phyloP scores from a whole-genome alignment of 2,888 invertebrate genomes.

The Epinotia bilunana region DNA sequence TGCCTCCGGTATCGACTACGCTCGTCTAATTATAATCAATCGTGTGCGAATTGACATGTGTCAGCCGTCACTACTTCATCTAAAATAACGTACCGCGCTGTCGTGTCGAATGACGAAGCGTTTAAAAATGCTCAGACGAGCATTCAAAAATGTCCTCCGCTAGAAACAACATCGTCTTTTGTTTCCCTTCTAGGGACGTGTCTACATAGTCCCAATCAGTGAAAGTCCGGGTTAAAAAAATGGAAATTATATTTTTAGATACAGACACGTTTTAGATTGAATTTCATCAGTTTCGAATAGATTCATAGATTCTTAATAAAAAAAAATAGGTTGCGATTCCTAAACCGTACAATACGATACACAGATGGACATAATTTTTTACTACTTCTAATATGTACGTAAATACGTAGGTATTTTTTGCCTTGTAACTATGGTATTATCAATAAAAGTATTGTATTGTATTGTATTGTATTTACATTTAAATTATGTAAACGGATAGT shows the following conservation, averaged over 20 bases:
- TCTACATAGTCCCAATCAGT: neutral
- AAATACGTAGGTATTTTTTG: too few species aligned
- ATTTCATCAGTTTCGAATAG: neutral
- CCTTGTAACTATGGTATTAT: too few species aligned
- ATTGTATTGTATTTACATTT: too few species aligned
- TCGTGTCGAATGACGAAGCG: constrained; percentile 38
- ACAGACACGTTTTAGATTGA: neutral
- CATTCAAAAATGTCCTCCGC: constrained; percentile 23
- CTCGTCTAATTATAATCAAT: constrained; percentile 66
- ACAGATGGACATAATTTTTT: neutral
- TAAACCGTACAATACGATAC: neutral
- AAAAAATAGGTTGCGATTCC: too few species aligned
- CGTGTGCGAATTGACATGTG: constrained; percentile 65
- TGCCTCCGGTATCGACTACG: constrained; percentile 45
- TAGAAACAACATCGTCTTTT: constrained; percentile 9
- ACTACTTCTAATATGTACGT: neutral
- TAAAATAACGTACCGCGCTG: constrained; percentile 24
- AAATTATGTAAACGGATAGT: neutral
- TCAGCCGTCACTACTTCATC: constrained; percentile 46
- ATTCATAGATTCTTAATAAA: too few species aligned
- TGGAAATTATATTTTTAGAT: neutral
- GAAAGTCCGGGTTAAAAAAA: too few species aligned
- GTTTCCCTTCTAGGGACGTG: constrained; percentile 12
- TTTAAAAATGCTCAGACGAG: constrained; percentile 21
- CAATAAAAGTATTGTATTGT: too few species aligned